Evolutionary conservation across 2,113 vertebrate genomes (phyloP), one percentile per base, ranked within the genome.

Genomic region (Echinops telfairi): DNA sequence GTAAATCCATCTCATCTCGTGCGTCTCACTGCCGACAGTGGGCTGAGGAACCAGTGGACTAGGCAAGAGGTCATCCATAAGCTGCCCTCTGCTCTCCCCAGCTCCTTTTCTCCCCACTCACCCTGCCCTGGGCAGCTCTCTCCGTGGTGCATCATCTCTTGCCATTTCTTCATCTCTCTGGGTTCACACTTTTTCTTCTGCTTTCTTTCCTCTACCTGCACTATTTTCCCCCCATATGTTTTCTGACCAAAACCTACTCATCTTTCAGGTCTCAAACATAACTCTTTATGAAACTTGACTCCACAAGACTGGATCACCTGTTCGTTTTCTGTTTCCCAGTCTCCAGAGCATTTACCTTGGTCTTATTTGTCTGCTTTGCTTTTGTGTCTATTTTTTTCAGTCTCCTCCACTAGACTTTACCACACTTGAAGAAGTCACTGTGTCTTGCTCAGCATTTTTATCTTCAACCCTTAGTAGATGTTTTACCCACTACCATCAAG

Each of bases 271-370:
- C 64, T 76, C 80, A 33, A 31, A 38, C 43, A 25, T 79, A 16
- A 57, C 70, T 83, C 80, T 47, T 68, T 31, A 23, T 33, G n/a
- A 83, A 22, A 43, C 22, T 62, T 8, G 6, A 27, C 25, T 60
- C 38, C 38, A 5, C 20, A 76, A 88, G 71, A 75, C 12, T 33
- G 36, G 38, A 23, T 64, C 43, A 47, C 43, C 19, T 83, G 38
- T 80, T 53, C 22, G 19, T 77, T 96, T 91, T 80, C 40, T 22
- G 15, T 77, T 96, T 91, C 58, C 20, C 33, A 33, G 43, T 81
- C n/a, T 76, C 58, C 81, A 43, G 80, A 83, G 57, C 19, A 53
- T n/a, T 89, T 53, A 89, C 73, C 9, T 53, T 53, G 47, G 12
- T 53, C 47, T 53, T 53, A 14, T 11, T 53, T 53, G 47, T 53